Conservation (phyloP, 2,113 vertebrate genomes). For the Pachyramphus minor region DNA sequence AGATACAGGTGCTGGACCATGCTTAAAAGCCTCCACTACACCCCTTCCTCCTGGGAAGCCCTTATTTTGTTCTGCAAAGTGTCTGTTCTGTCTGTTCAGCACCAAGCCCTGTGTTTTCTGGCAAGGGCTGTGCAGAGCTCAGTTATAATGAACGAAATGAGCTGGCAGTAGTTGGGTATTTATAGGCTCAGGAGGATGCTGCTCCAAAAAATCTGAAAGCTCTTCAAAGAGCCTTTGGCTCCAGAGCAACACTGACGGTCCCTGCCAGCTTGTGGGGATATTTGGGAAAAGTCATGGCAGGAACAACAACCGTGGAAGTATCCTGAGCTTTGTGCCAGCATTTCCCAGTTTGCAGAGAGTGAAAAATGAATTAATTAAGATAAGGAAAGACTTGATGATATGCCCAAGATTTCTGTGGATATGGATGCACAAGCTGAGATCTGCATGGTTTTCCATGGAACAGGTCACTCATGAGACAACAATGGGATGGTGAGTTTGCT, state of each 20-base stretch:
- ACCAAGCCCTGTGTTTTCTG: background rate
- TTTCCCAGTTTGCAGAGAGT: background rate
- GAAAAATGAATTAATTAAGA: background rate
- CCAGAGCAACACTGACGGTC: background rate
- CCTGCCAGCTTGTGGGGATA: background rate
- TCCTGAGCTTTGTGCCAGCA: background rate
- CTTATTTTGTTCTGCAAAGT: background rate
- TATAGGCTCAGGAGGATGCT: constrained; percentile 3
- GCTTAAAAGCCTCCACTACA: background rate
- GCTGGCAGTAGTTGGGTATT: constrained; percentile 28
- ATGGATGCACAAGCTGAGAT: background rate
- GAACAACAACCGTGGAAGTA: background rate
- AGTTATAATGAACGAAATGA: constrained; percentile 21
- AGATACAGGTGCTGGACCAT: background rate
- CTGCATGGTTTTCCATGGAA: background rate
- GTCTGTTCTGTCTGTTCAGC: background rate
- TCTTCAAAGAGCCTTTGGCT: background rate
- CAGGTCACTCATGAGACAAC: background rate
- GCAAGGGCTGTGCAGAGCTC: background rate
- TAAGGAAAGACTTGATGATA: background rate
- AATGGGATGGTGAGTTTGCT: background rate
- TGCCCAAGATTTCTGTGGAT: background rate
- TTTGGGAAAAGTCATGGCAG: accelerated
- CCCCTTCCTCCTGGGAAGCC: background rate
- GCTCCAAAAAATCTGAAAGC: background rate